phyloP scores from a whole-genome alignment of 2,797 vertebrate genomes.

The Potorous gilbertii region DNA sequence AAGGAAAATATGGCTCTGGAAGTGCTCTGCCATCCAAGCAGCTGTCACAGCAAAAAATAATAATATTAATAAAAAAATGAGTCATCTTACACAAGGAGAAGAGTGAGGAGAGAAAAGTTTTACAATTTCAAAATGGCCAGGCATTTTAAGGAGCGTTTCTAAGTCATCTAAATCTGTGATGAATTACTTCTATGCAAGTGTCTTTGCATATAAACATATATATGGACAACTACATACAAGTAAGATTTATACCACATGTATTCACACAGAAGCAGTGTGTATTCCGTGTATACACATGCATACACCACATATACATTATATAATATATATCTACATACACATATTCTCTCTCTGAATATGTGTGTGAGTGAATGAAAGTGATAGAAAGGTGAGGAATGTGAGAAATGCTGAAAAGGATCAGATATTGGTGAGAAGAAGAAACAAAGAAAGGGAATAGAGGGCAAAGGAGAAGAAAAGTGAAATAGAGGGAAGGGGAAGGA shows the following conservation, averaged over 20 bases:
- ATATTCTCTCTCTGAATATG: no score
- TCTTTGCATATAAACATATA: not conserved
- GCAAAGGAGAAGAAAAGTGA: not conserved
- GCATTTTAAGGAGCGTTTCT: not conserved
- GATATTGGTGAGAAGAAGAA: not conserved
- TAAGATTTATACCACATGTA: not conserved
- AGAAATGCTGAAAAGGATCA: not conserved
- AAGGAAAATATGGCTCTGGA: not conserved
- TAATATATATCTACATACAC: no score
- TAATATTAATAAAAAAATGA: constrained; percentile 6
- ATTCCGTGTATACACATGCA: not conserved
- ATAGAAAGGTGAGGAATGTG: not conserved
- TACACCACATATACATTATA: not conserved
- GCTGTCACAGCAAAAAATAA: constrained; percentile 3
- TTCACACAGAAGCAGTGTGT: not conserved
- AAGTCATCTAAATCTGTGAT: not conserved
- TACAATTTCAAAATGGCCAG: not conserved
- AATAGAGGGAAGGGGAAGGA: not conserved
- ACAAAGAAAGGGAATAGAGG: not conserved
- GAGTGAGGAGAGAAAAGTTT: not conserved
- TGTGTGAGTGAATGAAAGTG: no score
- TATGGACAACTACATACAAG: not conserved
- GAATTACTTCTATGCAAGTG: not conserved
- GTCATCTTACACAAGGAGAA: not conserved
- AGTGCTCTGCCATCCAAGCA: not conserved